A percentile compares a stretch with the other conserved stretches of the same genome.
Evolutionary conservation across 2,797 vertebrate species (phyloP).

Genomic region (Psittacula echo): DNA sequence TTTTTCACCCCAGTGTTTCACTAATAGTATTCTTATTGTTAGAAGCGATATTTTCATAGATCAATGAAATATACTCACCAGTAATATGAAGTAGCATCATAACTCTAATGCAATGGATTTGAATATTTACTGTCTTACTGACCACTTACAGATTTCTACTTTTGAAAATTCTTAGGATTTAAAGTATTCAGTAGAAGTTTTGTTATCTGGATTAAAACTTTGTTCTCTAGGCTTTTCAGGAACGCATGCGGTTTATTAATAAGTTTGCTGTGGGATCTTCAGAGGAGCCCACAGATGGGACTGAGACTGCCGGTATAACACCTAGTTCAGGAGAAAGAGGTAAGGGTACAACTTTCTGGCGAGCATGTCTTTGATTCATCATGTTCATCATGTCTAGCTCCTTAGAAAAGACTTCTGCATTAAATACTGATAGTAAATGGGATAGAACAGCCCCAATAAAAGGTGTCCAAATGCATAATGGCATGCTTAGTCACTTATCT

Average conservation of each 20-base stretch:
- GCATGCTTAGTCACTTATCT: not conserved
- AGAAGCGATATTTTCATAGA: not conserved
- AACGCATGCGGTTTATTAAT: conserved; percentile 82
- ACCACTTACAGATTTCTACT: not conserved
- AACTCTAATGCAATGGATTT: not conserved
- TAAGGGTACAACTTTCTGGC: conserved; percentile 6
- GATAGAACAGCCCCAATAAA: not conserved
- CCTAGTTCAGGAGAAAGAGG: conserved; percentile 64
- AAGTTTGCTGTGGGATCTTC: conserved; percentile 43
- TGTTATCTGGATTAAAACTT: not conserved
- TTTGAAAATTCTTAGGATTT: not conserved
- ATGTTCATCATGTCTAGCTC: not conserved
- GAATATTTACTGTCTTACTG: not conserved
- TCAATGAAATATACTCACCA: not conserved
- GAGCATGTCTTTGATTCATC: not conserved
- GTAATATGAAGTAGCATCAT: not conserved
- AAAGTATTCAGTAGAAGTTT: not conserved
- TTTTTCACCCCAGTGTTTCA: not conserved
- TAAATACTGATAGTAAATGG: not conserved
- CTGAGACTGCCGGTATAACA: not conserved
- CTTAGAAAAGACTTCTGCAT: not conserved
- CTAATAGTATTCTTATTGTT: not conserved
- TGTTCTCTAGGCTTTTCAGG: conserved; percentile 82
- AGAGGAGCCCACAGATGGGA: not conserved
- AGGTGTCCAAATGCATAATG: not conserved